Conservation (phyloP, 2,888 invertebrate genomes). For the Mesorhabditis belari region DNA sequence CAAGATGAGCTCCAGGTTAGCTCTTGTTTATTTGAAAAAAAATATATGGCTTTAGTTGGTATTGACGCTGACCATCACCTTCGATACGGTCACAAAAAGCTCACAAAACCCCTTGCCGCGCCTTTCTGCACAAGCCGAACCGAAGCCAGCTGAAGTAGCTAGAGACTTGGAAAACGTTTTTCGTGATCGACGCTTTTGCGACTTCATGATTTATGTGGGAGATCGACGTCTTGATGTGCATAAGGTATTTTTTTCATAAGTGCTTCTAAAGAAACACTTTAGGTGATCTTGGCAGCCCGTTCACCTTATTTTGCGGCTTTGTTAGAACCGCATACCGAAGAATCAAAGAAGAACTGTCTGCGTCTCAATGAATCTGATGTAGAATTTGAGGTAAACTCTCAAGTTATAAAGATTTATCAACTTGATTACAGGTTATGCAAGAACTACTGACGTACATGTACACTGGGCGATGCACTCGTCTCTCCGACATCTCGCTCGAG, state of each 20-base stretch:
- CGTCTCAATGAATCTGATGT: constrained; percentile 28
- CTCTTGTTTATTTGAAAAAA: too few relatives aligned
- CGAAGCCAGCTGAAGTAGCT: constrained; percentile 28
- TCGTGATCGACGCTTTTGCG: constrained; percentile 34
- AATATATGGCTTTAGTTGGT: constrained; percentile 11
- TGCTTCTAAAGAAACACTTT: not conserved
- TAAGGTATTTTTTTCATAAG: constrained; percentile 7
- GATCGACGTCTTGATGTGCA: constrained; percentile 26
- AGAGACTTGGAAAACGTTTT: constrained; percentile 38
- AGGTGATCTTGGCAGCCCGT: constrained; percentile 32
- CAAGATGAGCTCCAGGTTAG: constrained; percentile 45
- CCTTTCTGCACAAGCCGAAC: not conserved
- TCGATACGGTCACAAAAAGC: constrained; percentile 48
- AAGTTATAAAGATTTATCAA: too few relatives aligned
- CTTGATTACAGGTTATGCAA: constrained; percentile 34
- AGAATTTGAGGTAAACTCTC: constrained; percentile 37
- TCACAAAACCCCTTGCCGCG: constrained; percentile 15
- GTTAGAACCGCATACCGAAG: constrained; percentile 46
- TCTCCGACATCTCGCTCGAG: constrained; percentile 41
- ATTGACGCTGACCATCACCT: constrained; percentile 45
- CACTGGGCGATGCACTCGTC: constrained; percentile 34
- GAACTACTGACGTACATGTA: constrained; percentile 47
- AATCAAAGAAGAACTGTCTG: constrained; percentile 19
- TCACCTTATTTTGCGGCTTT: constrained; percentile 45
- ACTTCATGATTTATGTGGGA: constrained; percentile 42